Percentiles rank a stretch among this genome's conserved stretches.
Evolutionary conservation across 2,113 vertebrate genomes (phyloP).

Genomic region (Dryoscopus gambensis): DNA sequence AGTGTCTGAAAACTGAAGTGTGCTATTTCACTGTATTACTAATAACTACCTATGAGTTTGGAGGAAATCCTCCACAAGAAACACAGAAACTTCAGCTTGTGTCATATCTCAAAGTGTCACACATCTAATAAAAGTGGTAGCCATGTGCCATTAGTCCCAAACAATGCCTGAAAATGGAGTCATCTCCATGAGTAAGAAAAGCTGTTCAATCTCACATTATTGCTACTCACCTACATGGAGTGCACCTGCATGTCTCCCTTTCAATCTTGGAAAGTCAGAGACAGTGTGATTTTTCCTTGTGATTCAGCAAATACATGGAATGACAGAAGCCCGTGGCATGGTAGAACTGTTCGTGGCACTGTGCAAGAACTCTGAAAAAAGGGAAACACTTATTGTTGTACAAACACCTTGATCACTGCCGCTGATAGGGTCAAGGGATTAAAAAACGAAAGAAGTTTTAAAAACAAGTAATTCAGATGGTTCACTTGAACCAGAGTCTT

Average conservation of each 20-base stretch:
- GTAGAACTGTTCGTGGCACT: not conserved
- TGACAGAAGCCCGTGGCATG: not conserved
- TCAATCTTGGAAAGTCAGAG: not conserved
- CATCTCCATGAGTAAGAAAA: not conserved
- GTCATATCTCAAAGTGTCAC: not conserved
- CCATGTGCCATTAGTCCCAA: not conserved
- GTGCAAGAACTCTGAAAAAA: not conserved
- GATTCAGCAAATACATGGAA: not conserved
- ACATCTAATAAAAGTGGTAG: not conserved
- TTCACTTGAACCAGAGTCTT: not conserved
- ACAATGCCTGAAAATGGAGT: slow-evolving; percentile 6
- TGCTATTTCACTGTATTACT: not conserved
- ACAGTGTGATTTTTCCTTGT: not conserved
- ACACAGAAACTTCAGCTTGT: not conserved
- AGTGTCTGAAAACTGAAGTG: not conserved
- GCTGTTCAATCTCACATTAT: not conserved
- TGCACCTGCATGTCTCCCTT: not conserved
- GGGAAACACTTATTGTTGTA: not conserved
- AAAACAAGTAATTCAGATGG: not conserved
- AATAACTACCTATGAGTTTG: not conserved
- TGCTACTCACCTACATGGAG: not conserved
- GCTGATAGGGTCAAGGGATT: not conserved
- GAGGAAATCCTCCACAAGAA: not conserved
- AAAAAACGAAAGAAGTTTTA: not conserved
- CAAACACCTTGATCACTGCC: not conserved